Percentiles rank a stretch among this genome's conserved stretches.
Evolutionary conservation across 1,140 invertebrate species (phyloP).

Genomic region (Drosophila mauritiana): DNA sequence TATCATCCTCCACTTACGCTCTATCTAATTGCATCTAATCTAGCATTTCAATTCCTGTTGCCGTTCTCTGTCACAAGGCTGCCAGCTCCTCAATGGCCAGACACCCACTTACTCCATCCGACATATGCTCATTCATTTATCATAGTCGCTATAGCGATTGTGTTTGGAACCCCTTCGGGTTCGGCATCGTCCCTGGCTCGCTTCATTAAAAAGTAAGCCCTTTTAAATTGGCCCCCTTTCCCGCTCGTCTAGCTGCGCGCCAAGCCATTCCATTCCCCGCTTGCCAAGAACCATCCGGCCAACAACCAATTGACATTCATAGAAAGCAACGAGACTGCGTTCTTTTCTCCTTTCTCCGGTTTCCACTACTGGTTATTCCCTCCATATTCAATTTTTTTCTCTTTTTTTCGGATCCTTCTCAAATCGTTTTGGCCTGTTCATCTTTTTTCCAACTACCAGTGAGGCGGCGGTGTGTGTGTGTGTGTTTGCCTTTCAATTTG

Average conservation of each 20-base stretch:
- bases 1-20: constrained; percentile 45
- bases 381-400: constrained; percentile 18
- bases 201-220: constrained; percentile 81
- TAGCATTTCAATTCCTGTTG: constrained; percentile 61
- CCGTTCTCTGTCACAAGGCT: constrained; percentile 51
- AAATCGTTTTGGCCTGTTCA: constrained; percentile 60
- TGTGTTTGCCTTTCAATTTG: constrained; percentile 71
- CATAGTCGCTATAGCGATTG: constrained; percentile 23
- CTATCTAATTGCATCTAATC: constrained; percentile 65
- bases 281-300: constrained; percentile 21
- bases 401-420: constrained; percentile 48
- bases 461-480: constrained; percentile 27
- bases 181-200: constrained; percentile 44
- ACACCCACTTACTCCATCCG: constrained; percentile 20
- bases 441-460: constrained; percentile 19
- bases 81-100: constrained; percentile 40
- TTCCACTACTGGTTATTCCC: constrained; percentile 10
- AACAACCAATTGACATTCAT: constrained; percentile 74
- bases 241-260: background rate
- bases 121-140: constrained; percentile 52
- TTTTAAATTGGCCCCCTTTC: constrained; percentile 72
- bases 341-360: constrained; percentile 29
- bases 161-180: constrained; percentile 15
- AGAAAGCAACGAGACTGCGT: constrained; percentile 45
- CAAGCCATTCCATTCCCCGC: constrained; percentile 2